Evolutionary conservation across 1,140 invertebrate species (phyloP), one percentile per base, ranked within the genome.

Genomic region (Temnothorax nylanderi): DNA sequence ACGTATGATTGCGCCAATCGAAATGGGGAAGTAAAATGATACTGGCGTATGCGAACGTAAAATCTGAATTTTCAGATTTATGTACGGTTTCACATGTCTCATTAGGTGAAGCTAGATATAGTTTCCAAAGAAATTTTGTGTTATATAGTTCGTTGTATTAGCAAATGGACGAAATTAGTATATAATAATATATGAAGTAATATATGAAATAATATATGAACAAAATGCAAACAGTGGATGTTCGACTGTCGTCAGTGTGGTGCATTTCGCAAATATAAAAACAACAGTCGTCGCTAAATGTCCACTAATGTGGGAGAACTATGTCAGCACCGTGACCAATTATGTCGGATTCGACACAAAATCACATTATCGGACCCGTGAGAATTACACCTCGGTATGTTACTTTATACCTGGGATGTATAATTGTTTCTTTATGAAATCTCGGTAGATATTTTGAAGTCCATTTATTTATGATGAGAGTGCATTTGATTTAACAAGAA

Each of bases 231-330:
- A 87, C 74, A 10, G 16, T 49, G 18, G 8, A 44, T 41, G 10
- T n/a, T 37, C n/a, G 34, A 32, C 56, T 21, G 51, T 65, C 18
- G 44, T 13, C 60, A 37, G 18, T 10, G 16, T 16, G 10, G 2
- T 7, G 0, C 3, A 47, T 78, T 77, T 89, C 34, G 75, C 51
- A 90, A 88, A 16, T 18, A 11, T 13, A 32, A 85, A 58, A 90
- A 85, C 85, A 81, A 85, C 81, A 84, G 13, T 4, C 41, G 49
- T 44, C 47, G 49, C 47, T 67, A 37, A 56, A 51, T 54, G 34
- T 80, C 6, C 41, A 49, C 58, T 90, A 91, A 92, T 92, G 85
- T 90, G 88, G 89, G 89, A 90, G 87, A 91, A 88, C 85, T 87
- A 86, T 87, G 90, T 60, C 67, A 64, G 84, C 54, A 72, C 32